Percentiles rank a stretch among this genome's conserved stretches.
phyloP scores from a whole-genome alignment of 2,113 vertebrate genomes.

The Cebidichthys violaceus region DNA sequence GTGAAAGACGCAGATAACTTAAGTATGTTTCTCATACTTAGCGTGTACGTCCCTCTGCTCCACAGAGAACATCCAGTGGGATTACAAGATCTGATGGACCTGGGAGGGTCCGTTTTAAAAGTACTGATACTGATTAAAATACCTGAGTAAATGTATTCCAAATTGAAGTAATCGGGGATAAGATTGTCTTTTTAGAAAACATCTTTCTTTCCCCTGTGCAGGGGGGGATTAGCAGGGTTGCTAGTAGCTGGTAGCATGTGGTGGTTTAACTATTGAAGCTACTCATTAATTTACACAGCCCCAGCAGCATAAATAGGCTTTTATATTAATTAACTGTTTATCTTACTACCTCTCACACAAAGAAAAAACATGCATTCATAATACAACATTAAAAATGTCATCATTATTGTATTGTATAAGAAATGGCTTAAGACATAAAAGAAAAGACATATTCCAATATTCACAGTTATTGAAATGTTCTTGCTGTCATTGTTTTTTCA shows the following conservation, averaged over 20 bases:
- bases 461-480: neutral
- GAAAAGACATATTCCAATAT: neutral
- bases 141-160: conserved; percentile 12
- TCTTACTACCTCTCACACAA: conserved; percentile 9
- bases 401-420: neutral
- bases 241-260: conserved; percentile 30
- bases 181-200: conserved; percentile 22
- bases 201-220: neutral
- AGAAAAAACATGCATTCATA: conserved; percentile 5
- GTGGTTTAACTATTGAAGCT: conserved; percentile 49
- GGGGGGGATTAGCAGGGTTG: conserved; percentile 32
- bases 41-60: conserved; percentile 39
- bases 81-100: neutral
- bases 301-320: conserved; percentile 30
- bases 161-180: conserved; percentile 8
- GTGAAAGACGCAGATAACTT: conserved; percentile 42
- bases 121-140: neutral
- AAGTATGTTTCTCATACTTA: conserved; percentile 40
- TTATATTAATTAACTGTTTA: conserved; percentile 44
- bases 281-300: conserved; percentile 51
- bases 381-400: neutral
- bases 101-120: conserved; percentile 21
- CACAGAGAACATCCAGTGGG: neutral
- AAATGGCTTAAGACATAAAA: neutral
- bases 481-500: neutral